phyloP scores from a whole-genome alignment of 1,140 invertebrate species.

The Laodelphax striatellus region DNA sequence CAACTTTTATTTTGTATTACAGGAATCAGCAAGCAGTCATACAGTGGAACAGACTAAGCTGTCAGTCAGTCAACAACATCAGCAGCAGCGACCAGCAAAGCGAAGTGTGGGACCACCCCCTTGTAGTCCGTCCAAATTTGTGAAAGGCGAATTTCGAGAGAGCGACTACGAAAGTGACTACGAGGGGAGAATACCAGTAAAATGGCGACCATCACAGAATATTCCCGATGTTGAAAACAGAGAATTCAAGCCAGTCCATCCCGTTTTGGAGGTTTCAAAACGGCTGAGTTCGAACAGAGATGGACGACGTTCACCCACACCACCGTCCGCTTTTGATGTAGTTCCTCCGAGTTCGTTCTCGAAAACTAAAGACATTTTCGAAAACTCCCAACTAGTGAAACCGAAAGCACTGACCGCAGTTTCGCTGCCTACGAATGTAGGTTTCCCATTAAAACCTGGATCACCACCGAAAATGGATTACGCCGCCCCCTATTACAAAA shows the following conservation, averaged over 20 bases:
- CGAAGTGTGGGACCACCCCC: constrained; percentile 29
- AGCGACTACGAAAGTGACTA: constrained; percentile 66
- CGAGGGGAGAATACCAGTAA: constrained; percentile 46
- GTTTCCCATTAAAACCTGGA: constrained; percentile 38
- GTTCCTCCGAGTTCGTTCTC: constrained; percentile 34
- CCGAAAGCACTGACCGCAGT: constrained; percentile 34
- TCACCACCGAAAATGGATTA: constrained; percentile 45
- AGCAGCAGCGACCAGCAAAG: constrained; percentile 4
- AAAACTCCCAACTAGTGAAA: constrained; percentile 31
- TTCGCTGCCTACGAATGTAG: constrained; percentile 26
- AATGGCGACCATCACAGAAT: constrained; percentile 41
- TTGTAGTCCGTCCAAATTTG: constrained; percentile 49
- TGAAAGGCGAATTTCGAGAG: constrained; percentile 53
- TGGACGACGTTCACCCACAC: constrained; percentile 20
- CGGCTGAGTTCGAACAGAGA: constrained; percentile 6
- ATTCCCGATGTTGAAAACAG: constrained; percentile 38
- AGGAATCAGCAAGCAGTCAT: constrained; percentile 30
- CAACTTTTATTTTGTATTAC: constrained; percentile 17
- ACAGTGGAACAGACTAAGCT: too few species aligned
- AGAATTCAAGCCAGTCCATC: constrained; percentile 42
- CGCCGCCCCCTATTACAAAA: constrained; percentile 32
- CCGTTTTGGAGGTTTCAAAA: constrained; percentile 38
- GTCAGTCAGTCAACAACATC: too few species aligned
- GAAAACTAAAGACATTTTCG: constrained; percentile 29
- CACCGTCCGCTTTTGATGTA: constrained; percentile 43